Evolutionary conservation across 2,113 vertebrate species (phyloP), one percentile per base, ranked within the genome.

Genomic region (Neopipo cinnamomea): DNA sequence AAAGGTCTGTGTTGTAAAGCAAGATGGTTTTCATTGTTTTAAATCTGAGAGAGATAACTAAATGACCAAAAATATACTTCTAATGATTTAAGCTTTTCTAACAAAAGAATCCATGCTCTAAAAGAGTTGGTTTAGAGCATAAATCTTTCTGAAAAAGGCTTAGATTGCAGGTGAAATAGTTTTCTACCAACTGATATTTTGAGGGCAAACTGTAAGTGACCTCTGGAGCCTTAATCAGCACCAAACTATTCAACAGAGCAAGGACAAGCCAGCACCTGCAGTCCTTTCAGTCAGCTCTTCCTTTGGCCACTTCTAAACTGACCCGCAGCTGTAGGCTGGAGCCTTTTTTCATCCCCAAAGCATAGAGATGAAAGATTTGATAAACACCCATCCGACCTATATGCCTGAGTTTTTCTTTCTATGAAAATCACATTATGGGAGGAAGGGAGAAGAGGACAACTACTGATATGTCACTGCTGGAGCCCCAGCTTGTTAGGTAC

Each of bases 201-300:
- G 72, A 96, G 90, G 76, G n/a, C 67, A 96, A 93, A 44, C 16
- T 92, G 2, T 66, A 94, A 77, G 79, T 92, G 83, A 96, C 85
- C 85, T 91, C 44, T 84, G 56, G 17, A 92, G 37, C n/a, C 93
- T 96, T 90, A 96, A 88, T 95, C 93, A 97, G 95, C 92, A 91
- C 15, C n/a, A 88, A 78, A 47, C 22, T 19, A 24, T 59, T 61
- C 1, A 3, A 61, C 68, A 61, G 39, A 70, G 68, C 75, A 95
- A 95, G 76, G 65, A 88, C 71, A 83, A 94, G 23, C 6, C 41
- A 79, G 82, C 95, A 97, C 92, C 93, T 96, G 92, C 90, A 56
- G 37, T 78, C 14, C 30, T 73, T 61, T 87, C 42, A 74, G 58
- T 18, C 89, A 67, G 19, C 33, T 24, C 27, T 83, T 42, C 25